Base-by-base conservation (phyloP, 2,797 vertebrate species). In the Periparus ater region DNA sequence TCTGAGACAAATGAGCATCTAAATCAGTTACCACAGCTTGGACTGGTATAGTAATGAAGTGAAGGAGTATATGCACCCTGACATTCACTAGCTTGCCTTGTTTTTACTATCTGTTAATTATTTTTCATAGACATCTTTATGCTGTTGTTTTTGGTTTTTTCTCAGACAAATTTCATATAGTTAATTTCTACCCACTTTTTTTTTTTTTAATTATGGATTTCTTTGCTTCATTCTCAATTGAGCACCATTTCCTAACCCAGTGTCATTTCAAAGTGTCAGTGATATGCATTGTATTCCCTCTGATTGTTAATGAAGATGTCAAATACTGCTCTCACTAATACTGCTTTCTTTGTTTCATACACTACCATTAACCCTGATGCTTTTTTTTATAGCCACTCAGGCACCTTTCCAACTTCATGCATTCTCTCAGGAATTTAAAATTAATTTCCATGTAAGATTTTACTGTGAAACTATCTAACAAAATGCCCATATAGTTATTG, bases 371-470 rank as follows among this genome's bases (percentile, higher is more conserved):
- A 82, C 40, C 29, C 21, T 38, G 14, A 62, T 53, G 23, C 0
- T 13, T 71, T 58, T 66, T 50, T 60, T 86, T 29, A 71, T 45
- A 95, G n/a, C 6, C 23, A 20, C 65, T 77, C 16, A 67, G 65
- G 45, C 34, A 78, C 21, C 25, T 80, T 88, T 89, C 65, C 47
- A 92, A 26, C 20, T 65, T 80, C 68, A 61, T 54, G 34, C 34
- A 32, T 40, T 16, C 23, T 86, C 47, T 66, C 36, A 79, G 73
- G 58, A 90, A 91, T 86, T 81, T 44, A 51, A 88, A 90, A 90
- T 45, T 84, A 25, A 84, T 88, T 94, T 73, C 55, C 40, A 86
- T 76, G 58, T 86, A 95, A 76, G 51, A 42, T 36, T 94, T 85
- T 34, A 54, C 51, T 78, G n/a, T 13, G 6, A 83, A 84, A 45